Percentiles rank a stretch among this genome's conserved stretches.
These are phyloP conservation scores for Clepsis dumicolana DNA, from an alignment of 2,888 invertebrate species.

Conservation along the genomic window DNA sequence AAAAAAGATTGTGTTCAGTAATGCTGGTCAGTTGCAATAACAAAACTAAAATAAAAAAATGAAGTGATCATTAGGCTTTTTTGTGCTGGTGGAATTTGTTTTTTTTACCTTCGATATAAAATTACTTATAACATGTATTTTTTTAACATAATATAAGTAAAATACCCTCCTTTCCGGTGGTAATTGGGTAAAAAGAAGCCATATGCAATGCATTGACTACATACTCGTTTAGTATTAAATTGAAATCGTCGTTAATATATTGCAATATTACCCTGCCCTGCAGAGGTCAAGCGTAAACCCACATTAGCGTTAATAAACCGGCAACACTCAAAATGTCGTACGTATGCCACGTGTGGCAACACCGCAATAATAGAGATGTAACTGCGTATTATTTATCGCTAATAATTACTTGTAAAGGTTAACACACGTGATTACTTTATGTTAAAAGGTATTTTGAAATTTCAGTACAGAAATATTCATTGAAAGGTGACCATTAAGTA, in stretches of 20 bases:
- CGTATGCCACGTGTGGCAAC: constrained; percentile 30
- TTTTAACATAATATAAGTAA: too few relatives aligned
- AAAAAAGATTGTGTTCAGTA: too few relatives aligned
- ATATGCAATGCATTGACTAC: too few relatives aligned
- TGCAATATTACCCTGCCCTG: neutral
- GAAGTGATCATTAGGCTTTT: too few relatives aligned
- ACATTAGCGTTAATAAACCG: constrained; percentile 22
- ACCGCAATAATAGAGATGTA: constrained; percentile 36
- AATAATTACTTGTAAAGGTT: constrained; percentile 36
- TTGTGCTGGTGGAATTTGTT: too few relatives aligned
- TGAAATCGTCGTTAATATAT: too few relatives aligned
- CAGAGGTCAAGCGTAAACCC: constrained; percentile 21
- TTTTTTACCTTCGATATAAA: too few relatives aligned
- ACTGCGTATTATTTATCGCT: constrained; percentile 38
- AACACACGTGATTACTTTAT: constrained; percentile 30
- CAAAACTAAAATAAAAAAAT: neutral
- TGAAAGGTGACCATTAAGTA: neutral
- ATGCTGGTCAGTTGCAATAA: constrained; percentile 13
- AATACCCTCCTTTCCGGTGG: too few relatives aligned
- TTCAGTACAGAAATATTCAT: neutral
- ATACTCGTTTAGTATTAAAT: too few relatives aligned
- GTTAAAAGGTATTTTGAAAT: constrained; percentile 24
- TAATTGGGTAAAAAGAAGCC: too few relatives aligned
- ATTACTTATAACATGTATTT: too few relatives aligned
- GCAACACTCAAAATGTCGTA: constrained; percentile 34